Percentiles rank a stretch among this genome's conserved stretches.
phyloP scores from a whole-genome alignment of 2,113 vertebrate genomes.

The Chaetodon trifascialis region DNA sequence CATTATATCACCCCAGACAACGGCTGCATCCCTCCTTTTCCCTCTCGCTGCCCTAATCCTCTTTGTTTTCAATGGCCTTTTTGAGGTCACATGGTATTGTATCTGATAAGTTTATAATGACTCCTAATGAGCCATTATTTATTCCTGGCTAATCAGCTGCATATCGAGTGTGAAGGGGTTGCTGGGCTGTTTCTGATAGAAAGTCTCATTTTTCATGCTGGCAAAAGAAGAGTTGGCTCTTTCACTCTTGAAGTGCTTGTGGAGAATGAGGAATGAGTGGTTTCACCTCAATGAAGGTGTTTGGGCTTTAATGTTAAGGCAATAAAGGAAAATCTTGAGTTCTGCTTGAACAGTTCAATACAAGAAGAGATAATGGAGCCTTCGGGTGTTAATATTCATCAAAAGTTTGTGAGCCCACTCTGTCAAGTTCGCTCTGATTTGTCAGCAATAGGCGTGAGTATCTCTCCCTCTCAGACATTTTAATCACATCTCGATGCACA shows the following conservation, averaged over 20 bases:
- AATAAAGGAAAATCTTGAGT: not conserved
- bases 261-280: slow-evolving; percentile 5
- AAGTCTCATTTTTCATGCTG: slow-evolving; percentile 32
- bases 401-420: not conserved
- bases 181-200: slow-evolving; percentile 8
- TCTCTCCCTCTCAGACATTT: not conserved
- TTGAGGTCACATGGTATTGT: slow-evolving; percentile 46
- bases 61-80: slow-evolving; percentile 48
- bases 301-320: not conserved
- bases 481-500: not conserved
- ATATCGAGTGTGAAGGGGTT: slow-evolving; percentile 21
- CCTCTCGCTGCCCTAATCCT: slow-evolving; percentile 32
- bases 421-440: not conserved
- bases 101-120: slow-evolving; percentile 61
- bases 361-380: not conserved
- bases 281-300: not conserved
- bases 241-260: slow-evolving; percentile 1
- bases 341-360: not conserved
- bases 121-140: slow-evolving; percentile 58
- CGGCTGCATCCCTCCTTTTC: slow-evolving; percentile 45
- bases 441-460: not conserved
- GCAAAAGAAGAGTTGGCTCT: not conserved
- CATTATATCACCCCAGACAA: slow-evolving; percentile 52
- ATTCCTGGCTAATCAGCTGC: slow-evolving; percentile 48
- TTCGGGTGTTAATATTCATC: not conserved